Conservation (phyloP, 2,888 invertebrate species). For the Cerastis rubricosa region DNA sequence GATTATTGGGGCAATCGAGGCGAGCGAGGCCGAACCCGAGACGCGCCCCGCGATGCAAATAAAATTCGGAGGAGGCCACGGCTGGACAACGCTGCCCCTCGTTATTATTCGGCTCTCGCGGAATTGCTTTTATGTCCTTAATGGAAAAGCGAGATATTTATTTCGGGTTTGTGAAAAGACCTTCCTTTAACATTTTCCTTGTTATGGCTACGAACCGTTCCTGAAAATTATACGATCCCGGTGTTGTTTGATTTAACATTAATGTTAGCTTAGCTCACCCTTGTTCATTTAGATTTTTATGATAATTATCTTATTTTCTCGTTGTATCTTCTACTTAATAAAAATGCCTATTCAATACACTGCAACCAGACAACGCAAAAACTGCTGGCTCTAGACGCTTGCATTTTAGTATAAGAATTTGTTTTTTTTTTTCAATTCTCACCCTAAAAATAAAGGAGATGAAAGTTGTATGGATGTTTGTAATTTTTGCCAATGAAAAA, state of each 20-base stretch:
- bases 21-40: constrained; percentile 76
- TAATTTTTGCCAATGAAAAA: not conserved
- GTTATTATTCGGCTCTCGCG: constrained; percentile 90
- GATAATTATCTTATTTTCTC: constrained; percentile 25
- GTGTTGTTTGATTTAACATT: constrained; percentile 74
- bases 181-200: constrained; percentile 83
- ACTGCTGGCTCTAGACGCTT: not conserved
- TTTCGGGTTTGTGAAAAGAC: constrained; percentile 84
- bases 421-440: not conserved
- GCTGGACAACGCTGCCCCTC: constrained; percentile 88
- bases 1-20: constrained; percentile 88
- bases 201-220: constrained; percentile 77
- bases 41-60: constrained; percentile 88
- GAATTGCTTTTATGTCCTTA: constrained; percentile 90
- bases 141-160: constrained; percentile 90
- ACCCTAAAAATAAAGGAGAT: not conserved
- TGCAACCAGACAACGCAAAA: not conserved
- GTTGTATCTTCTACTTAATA: constrained; percentile 3
- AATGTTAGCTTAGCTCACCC: constrained; percentile 57
- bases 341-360: not conserved
- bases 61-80: constrained; percentile 85
- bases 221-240: constrained; percentile 79
- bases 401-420: not conserved
- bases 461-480: not conserved
- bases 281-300: constrained; percentile 36